Base-by-base conservation (phyloP, 2,797 vertebrate species). In the Lithobates pipiens region DNA sequence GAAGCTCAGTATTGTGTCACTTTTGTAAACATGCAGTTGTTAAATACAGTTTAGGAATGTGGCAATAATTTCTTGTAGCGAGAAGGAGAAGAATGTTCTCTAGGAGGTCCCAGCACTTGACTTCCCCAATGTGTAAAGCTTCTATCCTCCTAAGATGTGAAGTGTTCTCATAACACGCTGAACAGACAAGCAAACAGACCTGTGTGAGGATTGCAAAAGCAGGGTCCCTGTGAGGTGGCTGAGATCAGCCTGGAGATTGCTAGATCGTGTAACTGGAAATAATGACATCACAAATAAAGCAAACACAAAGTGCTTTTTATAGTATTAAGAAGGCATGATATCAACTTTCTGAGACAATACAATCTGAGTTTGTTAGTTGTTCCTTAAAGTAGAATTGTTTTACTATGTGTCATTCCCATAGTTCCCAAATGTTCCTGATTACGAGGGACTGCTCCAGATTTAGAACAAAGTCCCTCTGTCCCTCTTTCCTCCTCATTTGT, bases 71-170 rank as follows among this genome's bases (percentile, higher is more conserved):
- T 80, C 8, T 54, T 61, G 50, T 18, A 61, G 9, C 9, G 3
- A 72, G 29, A 57, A 10, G 5, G 34, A 36, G 34, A 5, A 36
- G 34, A 73, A 63, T 73, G 69, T 73, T 63, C 50, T 25, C 32
- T 50, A 25, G 69, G 79, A 81, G 79, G 68, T 81, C 50, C 50
- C 27, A 32, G n/a, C 34, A 73, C 29, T 36, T 67, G 25, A 77
- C 50, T 71, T 72, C 69, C 69, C 15, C 29, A 21, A 15, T 27
- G 63, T 65, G 63, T n/a, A 27, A n/a, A 65, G n/a, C n/a, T 65
- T 65, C 63, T 11, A 27, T 29, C 65, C 18, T 23, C 21, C 50
- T 54, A 16, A 67, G 25, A 67, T 15, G 27, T 67, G 44, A 2
- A 54, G 57, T 73, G 70, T 74, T 63, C 69, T 71, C 36, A 74